These are phyloP conservation scores for Hermaeophaga mercurialis DNA, from an alignment of 2,888 invertebrate genomes.

Conservation along the genomic window DNA sequence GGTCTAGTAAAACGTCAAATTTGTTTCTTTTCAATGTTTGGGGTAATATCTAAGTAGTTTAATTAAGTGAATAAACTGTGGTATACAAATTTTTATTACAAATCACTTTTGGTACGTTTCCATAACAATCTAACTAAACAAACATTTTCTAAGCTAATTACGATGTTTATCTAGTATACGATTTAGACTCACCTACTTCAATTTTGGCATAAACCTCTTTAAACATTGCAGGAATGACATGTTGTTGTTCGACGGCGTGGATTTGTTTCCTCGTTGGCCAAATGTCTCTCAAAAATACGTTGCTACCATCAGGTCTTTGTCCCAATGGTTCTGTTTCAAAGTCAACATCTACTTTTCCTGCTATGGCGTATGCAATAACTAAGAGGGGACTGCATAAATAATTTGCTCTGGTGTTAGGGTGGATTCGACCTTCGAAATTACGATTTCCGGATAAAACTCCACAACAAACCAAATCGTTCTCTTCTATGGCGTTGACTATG, in stretches of 20 bases:
- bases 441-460: constrained; percentile 97
- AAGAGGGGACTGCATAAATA: constrained; percentile 96
- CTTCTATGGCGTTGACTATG: constrained; percentile 90
- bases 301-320: constrained; percentile 68
- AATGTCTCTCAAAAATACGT: constrained; percentile 88
- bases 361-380: constrained; percentile 96
- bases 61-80: too few species aligned
- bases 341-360: constrained; percentile 93
- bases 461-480: constrained; percentile 91
- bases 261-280: constrained; percentile 95
- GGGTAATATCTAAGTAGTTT: too few species aligned
- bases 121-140: neutral
- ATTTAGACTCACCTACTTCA: constrained; percentile 69
- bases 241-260: constrained; percentile 82
- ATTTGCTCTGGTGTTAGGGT: constrained; percentile 95
- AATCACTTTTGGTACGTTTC: too few species aligned
- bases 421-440: constrained; percentile 98
- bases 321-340: constrained; percentile 85
- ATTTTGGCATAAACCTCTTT: constrained; percentile 87
- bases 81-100: too few species aligned
- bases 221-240: constrained; percentile 97
- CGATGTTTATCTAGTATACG: neutral
- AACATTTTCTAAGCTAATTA: neutral
- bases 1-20: too few species aligned
- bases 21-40: too few species aligned